Base-by-base conservation (phyloP, 2,888 invertebrate species). In the Oscheius onirici region DNA sequence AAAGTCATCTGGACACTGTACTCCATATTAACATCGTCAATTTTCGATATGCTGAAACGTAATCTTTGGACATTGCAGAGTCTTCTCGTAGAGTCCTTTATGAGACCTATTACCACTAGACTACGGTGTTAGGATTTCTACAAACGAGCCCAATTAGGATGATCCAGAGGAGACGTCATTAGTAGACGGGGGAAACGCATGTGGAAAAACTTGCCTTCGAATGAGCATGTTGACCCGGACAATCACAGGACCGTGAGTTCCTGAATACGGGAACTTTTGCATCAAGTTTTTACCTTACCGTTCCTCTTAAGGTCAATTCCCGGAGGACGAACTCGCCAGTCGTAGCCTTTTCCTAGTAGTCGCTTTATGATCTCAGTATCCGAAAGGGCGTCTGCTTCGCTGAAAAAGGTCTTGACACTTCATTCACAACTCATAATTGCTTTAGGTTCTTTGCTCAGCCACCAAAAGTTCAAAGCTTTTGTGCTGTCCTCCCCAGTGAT, bases 1-100 rank as follows among this genome's bases (percentile, higher is more conserved):
- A 97, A 96, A 83, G 96, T 96, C 88, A 96, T 91, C 90, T 96
- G 96, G 84, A 95, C 95, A 88, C 95, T 95, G 73, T 86, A 86
- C 61, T 86, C 86, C 86, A 86, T 86, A 69, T 86, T 86, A 52
- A 86, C 86, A 61, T 86, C 85, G 66, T 86, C 86, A 34, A 86
- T 86, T 78, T 86, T 86, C 3, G 86, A 87, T 34, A 86, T 87
- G 73, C 85, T 85, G 60, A 51, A 78, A 70, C n/a, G n/a, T n/a
- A n/a, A n/a, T n/a, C n/a, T n/a, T n/a, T n/a, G n/a, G n/a, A n/a
- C 46, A 46, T 46, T 26, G 55, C 22, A n/a, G n/a, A n/a, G n/a
- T n/a, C n/a, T 3, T 20, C 58, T 20, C 22, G 28, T 26, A 55
- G 28, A 28, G 11, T 63, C 60, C 43, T 17, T 49, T 28, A 63